Percentiles rank a stretch among this genome's conserved stretches.
Conservation (phyloP, 2,888 invertebrate species). For the Choristoneura rosaceana region DNA sequence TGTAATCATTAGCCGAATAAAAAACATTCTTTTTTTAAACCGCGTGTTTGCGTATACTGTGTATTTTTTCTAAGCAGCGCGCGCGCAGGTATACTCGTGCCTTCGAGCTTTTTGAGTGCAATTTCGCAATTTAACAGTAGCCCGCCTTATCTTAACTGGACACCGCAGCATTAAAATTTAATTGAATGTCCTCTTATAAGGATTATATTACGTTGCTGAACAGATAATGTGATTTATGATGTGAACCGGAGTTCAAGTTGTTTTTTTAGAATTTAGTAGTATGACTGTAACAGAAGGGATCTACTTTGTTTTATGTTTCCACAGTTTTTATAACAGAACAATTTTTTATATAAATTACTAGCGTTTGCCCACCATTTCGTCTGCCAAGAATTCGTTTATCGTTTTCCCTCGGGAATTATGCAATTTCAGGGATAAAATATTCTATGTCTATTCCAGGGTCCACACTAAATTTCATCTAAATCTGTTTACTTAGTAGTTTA, state of each 20-base stretch:
- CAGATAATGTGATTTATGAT: constrained; percentile 37
- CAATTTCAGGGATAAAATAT: too few species aligned
- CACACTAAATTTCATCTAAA: too few species aligned
- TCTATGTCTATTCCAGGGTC: too few species aligned
- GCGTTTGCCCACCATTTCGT: too few species aligned
- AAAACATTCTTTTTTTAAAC: neutral
- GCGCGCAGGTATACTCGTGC: constrained; percentile 33
- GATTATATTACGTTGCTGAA: constrained; percentile 14
- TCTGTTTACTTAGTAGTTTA: too few species aligned
- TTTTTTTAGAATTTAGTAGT: neutral
- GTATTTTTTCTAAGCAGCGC: constrained; percentile 23
- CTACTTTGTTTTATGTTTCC: neutral
- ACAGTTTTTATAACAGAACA: neutral
- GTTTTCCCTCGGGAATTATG: too few species aligned
- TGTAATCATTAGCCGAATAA: neutral
- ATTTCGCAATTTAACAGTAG: constrained; percentile 63
- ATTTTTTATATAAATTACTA: too few species aligned
- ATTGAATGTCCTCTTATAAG: constrained; percentile 41
- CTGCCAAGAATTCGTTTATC: too few species aligned
- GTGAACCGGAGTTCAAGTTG: neutral
- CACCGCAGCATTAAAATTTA: constrained; percentile 42
- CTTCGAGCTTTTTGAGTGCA: constrained; percentile 42
- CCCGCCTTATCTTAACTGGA: constrained; percentile 55
- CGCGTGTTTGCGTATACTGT: constrained; percentile 32
- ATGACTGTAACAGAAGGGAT: neutral